Percentiles rank a stretch among this genome's conserved stretches.
phyloP scores from a whole-genome alignment of 2,113 vertebrate genomes.

The Thermophis baileyi region DNA sequence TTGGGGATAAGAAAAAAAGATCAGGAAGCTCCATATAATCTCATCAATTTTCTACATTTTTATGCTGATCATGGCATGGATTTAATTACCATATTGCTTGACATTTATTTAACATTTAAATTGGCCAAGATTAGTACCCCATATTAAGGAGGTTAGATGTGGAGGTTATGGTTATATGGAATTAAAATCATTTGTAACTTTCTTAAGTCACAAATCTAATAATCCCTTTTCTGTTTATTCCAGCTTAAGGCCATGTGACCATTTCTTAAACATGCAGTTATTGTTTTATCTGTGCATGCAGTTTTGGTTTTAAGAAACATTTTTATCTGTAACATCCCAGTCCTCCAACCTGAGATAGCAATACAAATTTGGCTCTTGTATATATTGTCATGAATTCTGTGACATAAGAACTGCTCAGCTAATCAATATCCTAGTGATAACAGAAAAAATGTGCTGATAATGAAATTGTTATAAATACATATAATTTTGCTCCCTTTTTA shows the following conservation, averaged over 20 bases:
- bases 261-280: not conserved
- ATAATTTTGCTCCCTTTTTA: not conserved
- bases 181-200: too few species aligned
- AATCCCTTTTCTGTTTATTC: too few species aligned
- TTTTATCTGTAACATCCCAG: not conserved
- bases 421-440: not conserved
- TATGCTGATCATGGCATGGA: not conserved
- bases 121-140: not conserved
- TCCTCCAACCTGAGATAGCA: not conserved
- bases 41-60: too few species aligned
- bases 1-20: too few species aligned
- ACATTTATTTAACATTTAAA: not conserved
- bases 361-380: not conserved
- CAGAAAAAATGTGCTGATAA: not conserved
- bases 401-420: not conserved
- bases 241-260: not conserved
- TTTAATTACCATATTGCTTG: not conserved
- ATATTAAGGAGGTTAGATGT: not conserved
- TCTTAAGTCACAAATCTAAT: too few species aligned
- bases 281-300: too few species aligned
- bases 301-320: not conserved
- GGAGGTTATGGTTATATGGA: too few species aligned
- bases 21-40: not conserved
- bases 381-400: not conserved
- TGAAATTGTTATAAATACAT: not conserved